Conservation (phyloP, 1,140 invertebrate genomes). For the Ips typographus region DNA sequence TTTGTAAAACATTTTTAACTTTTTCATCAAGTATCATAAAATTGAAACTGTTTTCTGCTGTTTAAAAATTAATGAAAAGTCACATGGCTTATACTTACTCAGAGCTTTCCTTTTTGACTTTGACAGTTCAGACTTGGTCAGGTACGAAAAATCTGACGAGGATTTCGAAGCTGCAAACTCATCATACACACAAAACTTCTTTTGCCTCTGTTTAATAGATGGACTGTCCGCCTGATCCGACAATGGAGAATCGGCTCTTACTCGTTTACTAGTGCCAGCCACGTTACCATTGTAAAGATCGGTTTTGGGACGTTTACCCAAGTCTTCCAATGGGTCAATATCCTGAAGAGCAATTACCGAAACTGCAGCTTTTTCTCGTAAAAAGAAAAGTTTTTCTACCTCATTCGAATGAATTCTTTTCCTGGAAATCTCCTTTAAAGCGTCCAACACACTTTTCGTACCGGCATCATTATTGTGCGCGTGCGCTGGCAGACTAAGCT, state of each 20-base stretch:
- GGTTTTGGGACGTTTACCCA: conserved; percentile 37
- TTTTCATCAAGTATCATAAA: neutral
- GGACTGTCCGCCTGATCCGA: conserved; percentile 23
- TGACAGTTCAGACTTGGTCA: conserved; percentile 28
- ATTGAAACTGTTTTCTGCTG: neutral
- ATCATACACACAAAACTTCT: conserved; percentile 43
- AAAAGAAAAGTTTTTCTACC: conserved; percentile 45
- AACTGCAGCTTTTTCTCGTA: neutral
- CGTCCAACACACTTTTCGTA: conserved; percentile 55
- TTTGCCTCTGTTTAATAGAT: conserved; percentile 31
- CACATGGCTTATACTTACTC: conserved; percentile 30
- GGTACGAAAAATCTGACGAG: conserved; percentile 38
- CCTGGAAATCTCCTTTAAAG: conserved; percentile 56
- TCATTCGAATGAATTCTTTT: conserved; percentile 54
- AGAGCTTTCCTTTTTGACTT: conserved; percentile 35
- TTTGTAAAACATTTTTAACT: neutral
- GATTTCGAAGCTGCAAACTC: conserved; percentile 42
- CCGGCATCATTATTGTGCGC: conserved; percentile 38
- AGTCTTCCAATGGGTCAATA: conserved; percentile 35
- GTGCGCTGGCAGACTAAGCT: conserved; percentile 25
- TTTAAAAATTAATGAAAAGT: conserved; percentile 15
- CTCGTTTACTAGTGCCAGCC: conserved; percentile 4
- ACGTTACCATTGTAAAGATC: conserved; percentile 19
- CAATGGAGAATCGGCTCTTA: conserved; percentile 32
- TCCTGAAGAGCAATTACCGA: conserved; percentile 20